phyloP scores from a whole-genome alignment of 2,113 vertebrate genomes.

The Ploceus nigricollis region DNA sequence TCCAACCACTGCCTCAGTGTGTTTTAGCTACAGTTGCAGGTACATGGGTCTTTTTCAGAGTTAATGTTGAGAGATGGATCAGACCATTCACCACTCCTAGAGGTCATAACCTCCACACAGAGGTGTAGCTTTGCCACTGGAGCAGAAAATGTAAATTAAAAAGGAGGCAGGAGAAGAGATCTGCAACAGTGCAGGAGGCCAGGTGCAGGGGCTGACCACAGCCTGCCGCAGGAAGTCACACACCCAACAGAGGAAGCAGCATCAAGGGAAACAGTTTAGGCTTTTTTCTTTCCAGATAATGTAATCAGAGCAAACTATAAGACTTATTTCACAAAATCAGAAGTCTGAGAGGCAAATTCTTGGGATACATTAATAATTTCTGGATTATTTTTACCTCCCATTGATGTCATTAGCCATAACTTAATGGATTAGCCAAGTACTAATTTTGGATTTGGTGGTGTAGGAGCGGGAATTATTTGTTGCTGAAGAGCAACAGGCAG shows the following conservation, averaged over 20 bases:
- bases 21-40: not conserved
- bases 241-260: not conserved
- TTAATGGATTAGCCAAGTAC: not conserved
- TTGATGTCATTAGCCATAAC: not conserved
- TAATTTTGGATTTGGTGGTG: not conserved
- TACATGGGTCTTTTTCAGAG: not conserved
- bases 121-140: not conserved
- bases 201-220: not conserved
- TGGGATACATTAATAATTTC: not conserved
- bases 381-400: not conserved
- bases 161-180: not conserved
- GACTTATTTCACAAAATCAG: not conserved
- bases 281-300: not conserved
- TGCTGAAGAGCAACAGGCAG: not conserved
- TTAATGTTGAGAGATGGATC: not conserved
- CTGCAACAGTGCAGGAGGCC: not conserved
- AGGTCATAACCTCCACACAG: not conserved
- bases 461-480: not conserved
- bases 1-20: not conserved
- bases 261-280: not conserved
- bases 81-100: not conserved
- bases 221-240: not conserved
- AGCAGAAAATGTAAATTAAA: not conserved
- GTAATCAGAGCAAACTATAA: not conserved
- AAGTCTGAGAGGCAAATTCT: not conserved